Evolutionary conservation across 2,797 vertebrate species (phyloP).

Genomic region (Cheirogaleus major): DNA sequence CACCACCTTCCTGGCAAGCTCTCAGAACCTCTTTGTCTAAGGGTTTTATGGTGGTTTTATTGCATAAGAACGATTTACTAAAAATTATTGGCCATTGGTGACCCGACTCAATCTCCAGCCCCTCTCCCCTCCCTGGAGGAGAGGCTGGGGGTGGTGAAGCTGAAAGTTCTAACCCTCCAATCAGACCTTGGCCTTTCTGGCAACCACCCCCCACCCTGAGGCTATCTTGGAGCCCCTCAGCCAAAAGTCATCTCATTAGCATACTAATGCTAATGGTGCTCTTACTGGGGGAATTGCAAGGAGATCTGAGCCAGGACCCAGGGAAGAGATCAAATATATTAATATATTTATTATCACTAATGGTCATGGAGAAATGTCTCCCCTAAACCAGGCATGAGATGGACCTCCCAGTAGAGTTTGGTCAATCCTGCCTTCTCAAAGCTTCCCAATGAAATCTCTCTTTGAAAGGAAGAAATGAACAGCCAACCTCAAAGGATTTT

Average conservation of each 20-base stretch:
- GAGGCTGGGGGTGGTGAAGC: neutral
- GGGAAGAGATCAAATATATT: neutral
- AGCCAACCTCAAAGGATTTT: neutral
- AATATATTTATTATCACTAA: neutral
- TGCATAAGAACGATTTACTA: neutral
- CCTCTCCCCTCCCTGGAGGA: neutral
- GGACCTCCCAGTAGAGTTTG: neutral
- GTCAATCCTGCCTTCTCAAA: neutral
- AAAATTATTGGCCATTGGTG: neutral
- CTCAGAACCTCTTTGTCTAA: neutral
- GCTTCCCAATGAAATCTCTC: neutral
- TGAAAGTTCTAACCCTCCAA: neutral
- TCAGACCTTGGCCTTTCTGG: neutral
- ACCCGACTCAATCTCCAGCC: neutral
- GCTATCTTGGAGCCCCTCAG: neutral
- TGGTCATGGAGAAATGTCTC: neutral
- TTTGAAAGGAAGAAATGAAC: neutral
- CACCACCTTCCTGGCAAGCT: neutral
- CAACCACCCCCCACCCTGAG: neutral
- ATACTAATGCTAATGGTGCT: neutral
- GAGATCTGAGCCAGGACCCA: neutral
- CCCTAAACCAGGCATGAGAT: neutral
- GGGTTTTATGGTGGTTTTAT: neutral
- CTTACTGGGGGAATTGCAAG: neutral
- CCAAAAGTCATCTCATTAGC: neutral